Percentiles rank a stretch among this genome's conserved stretches.
These are phyloP conservation scores for Phasianus colchicus DNA, from an alignment of 2,113 vertebrate genomes.

Conservation along the genomic window DNA sequence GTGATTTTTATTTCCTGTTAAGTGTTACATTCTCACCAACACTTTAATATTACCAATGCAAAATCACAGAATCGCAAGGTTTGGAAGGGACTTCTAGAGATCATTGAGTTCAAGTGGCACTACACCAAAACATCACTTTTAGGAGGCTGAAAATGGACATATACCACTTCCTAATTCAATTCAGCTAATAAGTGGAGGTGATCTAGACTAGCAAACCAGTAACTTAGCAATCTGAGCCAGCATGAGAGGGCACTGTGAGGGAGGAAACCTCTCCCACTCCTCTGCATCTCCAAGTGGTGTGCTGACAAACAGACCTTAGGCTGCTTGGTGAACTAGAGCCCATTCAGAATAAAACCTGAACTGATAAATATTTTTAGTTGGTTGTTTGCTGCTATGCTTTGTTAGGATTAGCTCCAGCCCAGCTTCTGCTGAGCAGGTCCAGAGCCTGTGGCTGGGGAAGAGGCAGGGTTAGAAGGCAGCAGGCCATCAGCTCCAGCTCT, in stretches of 20 bases:
- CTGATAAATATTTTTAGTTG: no score
- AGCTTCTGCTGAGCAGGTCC: not conserved
- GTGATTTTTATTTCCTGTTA: not conserved
- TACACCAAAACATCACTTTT: not conserved
- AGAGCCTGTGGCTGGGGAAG: not conserved
- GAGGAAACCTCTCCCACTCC: not conserved
- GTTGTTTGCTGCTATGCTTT: not conserved
- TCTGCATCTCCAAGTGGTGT: not conserved
- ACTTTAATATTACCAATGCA: not conserved
- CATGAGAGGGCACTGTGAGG: not conserved
- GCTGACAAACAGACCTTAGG: not conserved
- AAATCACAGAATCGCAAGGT: not conserved
- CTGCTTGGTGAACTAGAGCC: not conserved
- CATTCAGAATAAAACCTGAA: not conserved
- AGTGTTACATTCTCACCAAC: not conserved
- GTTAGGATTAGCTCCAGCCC: not conserved
- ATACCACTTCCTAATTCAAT: conserved; percentile 6
- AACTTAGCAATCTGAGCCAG: not conserved
- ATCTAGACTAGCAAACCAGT: not conserved
- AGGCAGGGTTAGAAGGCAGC: not conserved
- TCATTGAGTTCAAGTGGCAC: not conserved
- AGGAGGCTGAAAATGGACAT: not conserved
- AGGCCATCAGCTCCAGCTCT: not conserved
- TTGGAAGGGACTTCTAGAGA: no score
- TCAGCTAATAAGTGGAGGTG: not conserved